Base-by-base conservation (phyloP, 1,140 invertebrate species). In the Conopomorpha cramerella region DNA sequence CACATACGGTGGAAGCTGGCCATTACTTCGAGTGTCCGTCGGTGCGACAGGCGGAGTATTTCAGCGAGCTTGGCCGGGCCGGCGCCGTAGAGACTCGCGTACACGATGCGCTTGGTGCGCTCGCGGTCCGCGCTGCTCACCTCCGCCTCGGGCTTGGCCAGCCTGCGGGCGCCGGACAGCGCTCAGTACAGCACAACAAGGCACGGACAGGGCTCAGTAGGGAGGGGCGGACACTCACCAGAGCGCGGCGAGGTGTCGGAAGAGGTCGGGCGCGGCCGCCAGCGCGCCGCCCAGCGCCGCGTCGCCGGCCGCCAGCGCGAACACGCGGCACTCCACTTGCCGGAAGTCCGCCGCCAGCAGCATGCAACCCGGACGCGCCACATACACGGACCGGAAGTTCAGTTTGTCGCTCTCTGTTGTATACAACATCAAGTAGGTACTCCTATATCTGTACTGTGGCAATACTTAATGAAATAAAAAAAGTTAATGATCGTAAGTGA, bases 51-150 rank as follows among this genome's bases (percentile, higher is more conserved):
- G 37, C 66, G 55, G n/a, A 85, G 62, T 33, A 82, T 79, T 16
- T 83, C 79, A 41, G 73, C 61, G 8, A 85, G 64, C 43, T 67
- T 80, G 18, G 78, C 53, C 12, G 57, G 40, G 51, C 82, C 82
- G 8, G 80, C 82, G 38, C 83, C 83, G 67, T 85, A 85, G 70
- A 84, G 68, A 12, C 81, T 71, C 23, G 82, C 82, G 57, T 85
- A 85, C 33, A 84, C 79, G 8, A 85, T 51, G 34, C 79, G 73
- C 53, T 85, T 84, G 7, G 82, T 84, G 30, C 78, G 74, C 52
- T 82, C 82, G 45, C 83, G 68, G 11, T 84, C 80, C 13, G 50
- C 54, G 3, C 27, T 18, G 7, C 23, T 38, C 35, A 64, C 46
- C 8, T 47, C 67, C 45, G 28, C 40, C 15, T 37, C 45, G 2